Evolutionary conservation across 2,888 invertebrate genomes (phyloP).

Genomic region (Trachelus iudaicus): DNA sequence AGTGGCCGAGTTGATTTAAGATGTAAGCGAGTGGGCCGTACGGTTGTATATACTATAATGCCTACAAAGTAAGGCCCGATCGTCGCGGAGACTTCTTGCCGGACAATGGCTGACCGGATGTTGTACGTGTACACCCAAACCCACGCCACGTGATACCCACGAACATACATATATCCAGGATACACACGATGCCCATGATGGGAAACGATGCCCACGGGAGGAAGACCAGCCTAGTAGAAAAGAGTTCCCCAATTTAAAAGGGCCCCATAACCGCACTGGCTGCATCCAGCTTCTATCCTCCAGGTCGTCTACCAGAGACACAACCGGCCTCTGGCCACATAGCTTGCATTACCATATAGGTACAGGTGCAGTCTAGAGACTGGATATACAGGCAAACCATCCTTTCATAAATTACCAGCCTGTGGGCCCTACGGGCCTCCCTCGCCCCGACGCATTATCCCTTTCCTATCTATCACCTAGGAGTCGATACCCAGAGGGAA

Average conservation of each 20-base stretch:
- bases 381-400: conserved; percentile 21
- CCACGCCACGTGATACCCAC: conserved; percentile 41
- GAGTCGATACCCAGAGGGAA: not conserved
- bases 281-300: no score
- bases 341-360: conserved; percentile 39
- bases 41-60: not conserved
- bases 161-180: not conserved
- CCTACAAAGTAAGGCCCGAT: conserved; percentile 44
- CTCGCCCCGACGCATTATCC: conserved; percentile 13
- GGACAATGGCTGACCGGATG: conserved; percentile 58
- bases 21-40: conserved; percentile 19
- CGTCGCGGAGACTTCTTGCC: conserved; percentile 28
- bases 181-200: not conserved
- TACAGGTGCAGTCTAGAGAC: conserved; percentile 27
- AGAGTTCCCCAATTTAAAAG: no score
- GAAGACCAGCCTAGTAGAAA: not conserved
- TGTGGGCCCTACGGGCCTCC: conserved; percentile 9
- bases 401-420: conserved; percentile 30
- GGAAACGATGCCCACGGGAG: not conserved
- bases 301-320: no score
- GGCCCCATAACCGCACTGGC: no score
- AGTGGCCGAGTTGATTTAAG: conserved; percentile 4
- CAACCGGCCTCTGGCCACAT: no score
- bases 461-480: not conserved
- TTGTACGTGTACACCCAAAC: conserved; percentile 53